phyloP scores from a whole-genome alignment of 2,113 vertebrate species.

The Lasiurus borealis region DNA sequence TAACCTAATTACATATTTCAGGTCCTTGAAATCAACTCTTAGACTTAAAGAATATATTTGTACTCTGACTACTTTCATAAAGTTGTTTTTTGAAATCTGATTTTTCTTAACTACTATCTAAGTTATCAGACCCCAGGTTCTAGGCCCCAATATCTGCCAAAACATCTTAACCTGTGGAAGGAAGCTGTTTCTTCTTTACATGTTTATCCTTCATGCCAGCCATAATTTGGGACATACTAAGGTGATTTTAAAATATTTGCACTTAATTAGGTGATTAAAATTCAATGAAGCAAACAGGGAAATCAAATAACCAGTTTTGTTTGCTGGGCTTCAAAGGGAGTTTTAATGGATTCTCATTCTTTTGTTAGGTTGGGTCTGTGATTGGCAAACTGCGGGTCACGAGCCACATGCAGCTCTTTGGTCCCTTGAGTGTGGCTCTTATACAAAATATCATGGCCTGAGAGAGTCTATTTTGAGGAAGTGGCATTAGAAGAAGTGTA shows the following conservation, averaged over 20 bases:
- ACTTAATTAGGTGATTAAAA: slow-evolving; percentile 17
- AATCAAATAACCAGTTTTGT: not conserved
- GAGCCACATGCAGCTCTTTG: too few species aligned
- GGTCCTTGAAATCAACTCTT: not conserved
- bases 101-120: not conserved
- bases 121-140: not conserved
- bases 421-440: too few species aligned
- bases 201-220: not conserved
- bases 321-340: not conserved
- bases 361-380: not conserved
- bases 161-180: not conserved
- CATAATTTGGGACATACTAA: not conserved
- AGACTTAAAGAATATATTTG: not conserved
- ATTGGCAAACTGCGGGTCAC: too few species aligned
- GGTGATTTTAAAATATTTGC: not conserved
- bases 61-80: not conserved
- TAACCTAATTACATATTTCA: not conserved
- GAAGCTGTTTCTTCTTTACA: not conserved
- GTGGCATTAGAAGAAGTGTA: too few species aligned
- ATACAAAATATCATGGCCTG: too few species aligned
- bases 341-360: not conserved
- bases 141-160: not conserved
- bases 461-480: too few species aligned
- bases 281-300: not conserved
- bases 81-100: not conserved